Evolutionary conservation across 2,797 vertebrate species (phyloP), one percentile per base, ranked within the genome.

Genomic region (Scolopax bukidnonensis): DNA sequence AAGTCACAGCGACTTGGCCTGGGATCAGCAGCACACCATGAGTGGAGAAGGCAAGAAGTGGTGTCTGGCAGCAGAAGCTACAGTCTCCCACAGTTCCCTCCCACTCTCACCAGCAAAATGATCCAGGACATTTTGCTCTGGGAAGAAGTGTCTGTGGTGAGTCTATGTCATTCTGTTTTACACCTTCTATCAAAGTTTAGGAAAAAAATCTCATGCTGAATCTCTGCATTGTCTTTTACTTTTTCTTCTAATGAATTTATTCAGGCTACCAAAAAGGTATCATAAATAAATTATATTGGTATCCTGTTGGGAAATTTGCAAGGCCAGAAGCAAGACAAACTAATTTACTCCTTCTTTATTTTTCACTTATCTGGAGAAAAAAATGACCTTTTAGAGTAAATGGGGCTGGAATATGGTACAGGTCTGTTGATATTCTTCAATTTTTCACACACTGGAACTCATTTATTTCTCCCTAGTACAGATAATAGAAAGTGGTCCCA

Each of bases 201-300:
- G 6, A 27, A 63, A 59, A 51, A 67, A 53, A 5, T 6, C 12
- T 77, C n/a, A 27, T 16, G 5, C 18, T 77, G 41, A 57, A 51
- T 47, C 5, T 57, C 47, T 67, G 38, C 1, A 1, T 9, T 0
- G 0, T 16, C 24, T 74, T 74, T 51, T 61, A 53, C 24, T 59
- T 68, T 61, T 8, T 81, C 5, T n/a, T 27, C 47, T 81, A 73
- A 68, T 64, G 53, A 13, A 18, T 48, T 57, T 61, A 86, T 68
- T 75, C 33, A 40, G 33, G 48, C 28, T 85, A 38, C 30, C 17
- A 25, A 61, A 84, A 85, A 65, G 4, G 9, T 65, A 64, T 24
- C 32, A 74, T 65, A 88, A 69, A 88, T 56, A 83, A 84, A 45
- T 65, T 1, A 82, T 60, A 85, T n/a, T 38, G 16, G 32, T 64